A percentile compares a stretch with the other conserved stretches of the same genome.
Evolutionary conservation across 2,797 vertebrate genomes (phyloP).

Genomic region (Loris lydekkerianus): DNA sequence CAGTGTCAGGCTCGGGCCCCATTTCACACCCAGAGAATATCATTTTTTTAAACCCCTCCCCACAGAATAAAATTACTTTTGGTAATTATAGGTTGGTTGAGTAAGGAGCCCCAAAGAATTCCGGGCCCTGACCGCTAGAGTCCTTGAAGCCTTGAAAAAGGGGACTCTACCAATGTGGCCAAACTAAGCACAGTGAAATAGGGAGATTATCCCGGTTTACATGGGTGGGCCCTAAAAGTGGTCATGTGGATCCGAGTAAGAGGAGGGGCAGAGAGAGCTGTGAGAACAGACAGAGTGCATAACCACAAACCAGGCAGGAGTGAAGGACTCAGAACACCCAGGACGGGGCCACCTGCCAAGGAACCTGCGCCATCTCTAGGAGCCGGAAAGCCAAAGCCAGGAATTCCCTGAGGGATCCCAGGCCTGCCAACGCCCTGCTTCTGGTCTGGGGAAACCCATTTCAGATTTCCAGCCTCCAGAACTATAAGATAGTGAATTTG

Average conservation of each 20-base stretch:
- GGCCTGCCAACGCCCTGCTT: background rate
- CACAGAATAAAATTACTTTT: background rate
- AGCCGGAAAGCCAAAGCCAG: background rate
- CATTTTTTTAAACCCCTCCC: background rate
- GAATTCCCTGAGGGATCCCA: rapidly evolving
- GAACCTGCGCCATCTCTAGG: background rate
- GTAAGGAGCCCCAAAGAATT: background rate
- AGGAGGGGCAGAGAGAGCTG: background rate
- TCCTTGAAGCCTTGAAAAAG: background rate
- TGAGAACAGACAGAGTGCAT: too few species aligned
- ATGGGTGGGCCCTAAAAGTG: background rate
- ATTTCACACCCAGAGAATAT: background rate
- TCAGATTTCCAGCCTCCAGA: background rate
- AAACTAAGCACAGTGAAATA: background rate
- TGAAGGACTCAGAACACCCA: background rate
- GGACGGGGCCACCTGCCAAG: background rate
- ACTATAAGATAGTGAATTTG: background rate
- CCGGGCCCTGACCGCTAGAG: background rate
- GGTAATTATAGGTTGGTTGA: background rate
- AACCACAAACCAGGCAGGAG: background rate
- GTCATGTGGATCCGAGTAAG: background rate
- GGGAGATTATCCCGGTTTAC: background rate
- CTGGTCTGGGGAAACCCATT: background rate
- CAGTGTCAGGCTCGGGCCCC: background rate
- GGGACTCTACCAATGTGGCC: background rate